Conservation (phyloP, 2,888 invertebrate genomes). For the Epinotia bilunana region DNA sequence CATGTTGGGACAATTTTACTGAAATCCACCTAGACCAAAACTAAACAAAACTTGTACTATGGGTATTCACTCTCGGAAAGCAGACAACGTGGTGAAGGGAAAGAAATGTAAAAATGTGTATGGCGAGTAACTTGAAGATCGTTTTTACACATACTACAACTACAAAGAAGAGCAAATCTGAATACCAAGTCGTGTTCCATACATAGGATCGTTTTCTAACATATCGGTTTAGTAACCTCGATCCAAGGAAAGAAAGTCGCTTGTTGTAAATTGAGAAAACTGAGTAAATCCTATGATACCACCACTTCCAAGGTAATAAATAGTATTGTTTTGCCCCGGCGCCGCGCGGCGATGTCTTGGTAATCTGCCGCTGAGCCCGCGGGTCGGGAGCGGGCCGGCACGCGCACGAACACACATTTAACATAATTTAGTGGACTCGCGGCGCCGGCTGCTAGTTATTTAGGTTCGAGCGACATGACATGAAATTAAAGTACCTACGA, state of each 20-base stretch:
- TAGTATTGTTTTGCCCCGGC: constrained; percentile 2
- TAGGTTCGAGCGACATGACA: constrained; percentile 23
- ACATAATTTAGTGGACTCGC: constrained; percentile 22
- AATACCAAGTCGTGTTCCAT: not conserved
- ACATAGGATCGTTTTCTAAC: not conserved
- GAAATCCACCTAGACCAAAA: no score
- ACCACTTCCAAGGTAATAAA: constrained; percentile 7
- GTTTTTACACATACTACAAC: no score
- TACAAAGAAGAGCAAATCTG: no score
- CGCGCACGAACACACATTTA: constrained; percentile 17
- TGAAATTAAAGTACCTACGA: constrained; percentile 14
- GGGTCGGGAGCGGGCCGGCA: not conserved
- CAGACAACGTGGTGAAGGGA: no score
- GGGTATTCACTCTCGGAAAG: no score
- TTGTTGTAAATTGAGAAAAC: not conserved
- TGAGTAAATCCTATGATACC: constrained; percentile 3
- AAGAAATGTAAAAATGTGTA: no score
- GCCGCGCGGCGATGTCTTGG: not conserved
- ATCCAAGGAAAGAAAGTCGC: not conserved
- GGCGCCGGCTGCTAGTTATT: constrained; percentile 19
- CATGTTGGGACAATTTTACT: no score
- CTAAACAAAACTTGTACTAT: no score
- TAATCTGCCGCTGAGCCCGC: not conserved
- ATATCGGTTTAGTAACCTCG: not conserved
- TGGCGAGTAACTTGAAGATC: no score